phyloP scores from a whole-genome alignment of 2,797 vertebrate genomes.

The Odontamblyopus lacepedii region DNA sequence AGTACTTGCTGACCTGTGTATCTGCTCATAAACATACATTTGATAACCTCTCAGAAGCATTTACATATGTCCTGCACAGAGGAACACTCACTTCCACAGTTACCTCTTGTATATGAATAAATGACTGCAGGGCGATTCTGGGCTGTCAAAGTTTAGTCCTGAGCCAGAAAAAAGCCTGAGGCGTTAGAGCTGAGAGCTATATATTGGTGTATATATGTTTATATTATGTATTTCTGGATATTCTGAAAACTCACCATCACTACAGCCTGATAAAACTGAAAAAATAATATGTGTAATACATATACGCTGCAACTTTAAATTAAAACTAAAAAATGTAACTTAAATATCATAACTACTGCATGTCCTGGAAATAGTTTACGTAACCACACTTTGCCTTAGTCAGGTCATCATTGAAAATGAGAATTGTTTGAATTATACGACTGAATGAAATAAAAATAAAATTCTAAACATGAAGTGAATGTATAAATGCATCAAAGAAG shows the following conservation, averaged over 20 bases:
- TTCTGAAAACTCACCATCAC: slow-evolving; percentile 4
- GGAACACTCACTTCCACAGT: slow-evolving; percentile 10
- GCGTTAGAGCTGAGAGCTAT: not conserved
- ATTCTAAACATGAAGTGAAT: no score
- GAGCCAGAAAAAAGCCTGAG: not conserved
- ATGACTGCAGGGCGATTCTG: not conserved
- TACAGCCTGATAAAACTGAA: not conserved
- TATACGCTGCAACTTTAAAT: no score
- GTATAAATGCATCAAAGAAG: no score
- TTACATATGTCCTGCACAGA: slow-evolving; percentile 6
- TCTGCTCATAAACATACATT: not conserved
- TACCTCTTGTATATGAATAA: slow-evolving; percentile 31
- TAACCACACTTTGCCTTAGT: no score
- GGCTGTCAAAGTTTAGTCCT: slow-evolving; percentile 1
- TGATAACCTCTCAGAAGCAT: not conserved
- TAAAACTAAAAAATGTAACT: no score
- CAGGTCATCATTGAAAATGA: no score
- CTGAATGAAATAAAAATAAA: no score
- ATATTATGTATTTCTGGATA: slow-evolving; percentile 8
- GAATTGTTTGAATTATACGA: no score
- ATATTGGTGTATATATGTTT: not conserved
- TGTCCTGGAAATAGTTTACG: no score
- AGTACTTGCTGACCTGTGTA: not conserved
- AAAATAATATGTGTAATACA: no score
- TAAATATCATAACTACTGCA: no score